Evolutionary conservation across 2,797 vertebrate species (phyloP).

Genomic region (Onychomys torridus): DNA sequence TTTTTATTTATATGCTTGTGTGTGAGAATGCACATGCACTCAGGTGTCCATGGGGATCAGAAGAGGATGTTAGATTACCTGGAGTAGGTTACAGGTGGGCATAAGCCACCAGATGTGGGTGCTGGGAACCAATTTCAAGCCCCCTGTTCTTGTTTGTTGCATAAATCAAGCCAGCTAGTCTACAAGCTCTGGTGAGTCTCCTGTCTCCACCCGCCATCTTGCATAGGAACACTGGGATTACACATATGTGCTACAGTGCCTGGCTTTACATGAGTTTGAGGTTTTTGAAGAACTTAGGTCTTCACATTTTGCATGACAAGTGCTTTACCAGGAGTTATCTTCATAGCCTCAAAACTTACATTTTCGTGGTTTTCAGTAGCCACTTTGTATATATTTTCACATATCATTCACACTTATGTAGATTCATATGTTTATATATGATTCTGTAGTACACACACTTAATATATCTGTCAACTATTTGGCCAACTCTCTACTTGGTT

Average conservation of each 20-base stretch:
- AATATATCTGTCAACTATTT: background rate
- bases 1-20: background rate
- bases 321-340: background rate
- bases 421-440: background rate
- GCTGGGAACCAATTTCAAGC: background rate
- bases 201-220: background rate
- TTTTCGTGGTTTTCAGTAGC: conserved; percentile 8
- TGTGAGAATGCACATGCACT: background rate
- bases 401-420: background rate
- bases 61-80: background rate
- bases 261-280: background rate
- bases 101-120: background rate
- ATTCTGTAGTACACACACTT: background rate
- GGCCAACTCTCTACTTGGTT: conserved; percentile 21
- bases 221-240: no score
- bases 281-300: background rate
- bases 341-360: background rate
- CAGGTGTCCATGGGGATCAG: background rate
- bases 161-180: background rate
- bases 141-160: background rate
- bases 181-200: background rate
- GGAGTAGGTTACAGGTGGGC: background rate
- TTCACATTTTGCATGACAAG: background rate
- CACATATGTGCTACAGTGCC: background rate
- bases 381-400: background rate